Conservation (phyloP, 2,888 invertebrate genomes). For the Xanthostigma xanthostigma region DNA sequence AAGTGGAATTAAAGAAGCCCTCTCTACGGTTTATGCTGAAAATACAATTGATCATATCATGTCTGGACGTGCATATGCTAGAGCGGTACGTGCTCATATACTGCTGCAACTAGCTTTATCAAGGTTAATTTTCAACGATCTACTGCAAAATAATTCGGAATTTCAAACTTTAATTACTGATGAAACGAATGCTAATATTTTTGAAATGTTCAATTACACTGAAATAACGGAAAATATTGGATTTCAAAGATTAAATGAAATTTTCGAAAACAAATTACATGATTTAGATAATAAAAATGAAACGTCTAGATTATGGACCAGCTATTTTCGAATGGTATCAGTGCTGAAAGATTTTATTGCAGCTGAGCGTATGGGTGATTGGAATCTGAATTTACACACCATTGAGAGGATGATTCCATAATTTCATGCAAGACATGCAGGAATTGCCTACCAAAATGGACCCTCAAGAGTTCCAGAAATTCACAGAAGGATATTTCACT, state of each 20-base stretch:
- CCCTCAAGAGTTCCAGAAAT: conserved; percentile 9
- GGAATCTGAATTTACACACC: conserved; percentile 11
- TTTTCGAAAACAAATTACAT: background rate
- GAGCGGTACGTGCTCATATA: background rate
- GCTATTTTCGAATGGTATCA: background rate
- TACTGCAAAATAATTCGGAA: conserved; percentile 3
- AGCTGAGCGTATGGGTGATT: conserved; percentile 13
- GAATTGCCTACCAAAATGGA: conserved; percentile 9
- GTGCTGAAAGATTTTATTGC: conserved; percentile 6
- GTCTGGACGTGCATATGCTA: conserved; percentile 8
- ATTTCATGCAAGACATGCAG: conserved; percentile 15
- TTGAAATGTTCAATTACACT: conserved; percentile 10
- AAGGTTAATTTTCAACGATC: conserved; percentile 7
- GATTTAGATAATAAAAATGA: background rate
- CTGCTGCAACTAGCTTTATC: background rate
- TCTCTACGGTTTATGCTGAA: conserved; percentile 8
- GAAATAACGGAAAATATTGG: conserved; percentile 5
- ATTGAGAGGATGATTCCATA: conserved; percentile 15
- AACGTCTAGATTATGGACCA: background rate
- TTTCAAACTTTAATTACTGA: conserved; percentile 2
- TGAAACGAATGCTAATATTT: background rate
- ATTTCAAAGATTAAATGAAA: background rate
- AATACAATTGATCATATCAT: conserved; percentile 3
- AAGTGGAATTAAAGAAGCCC: conserved; percentile 10
- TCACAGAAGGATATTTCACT: conserved; percentile 10